Percentiles rank a stretch among this genome's conserved stretches.
These are phyloP conservation scores for Micrastur ruficollis DNA, from an alignment of 2,797 vertebrate species.

Conservation along the genomic window DNA sequence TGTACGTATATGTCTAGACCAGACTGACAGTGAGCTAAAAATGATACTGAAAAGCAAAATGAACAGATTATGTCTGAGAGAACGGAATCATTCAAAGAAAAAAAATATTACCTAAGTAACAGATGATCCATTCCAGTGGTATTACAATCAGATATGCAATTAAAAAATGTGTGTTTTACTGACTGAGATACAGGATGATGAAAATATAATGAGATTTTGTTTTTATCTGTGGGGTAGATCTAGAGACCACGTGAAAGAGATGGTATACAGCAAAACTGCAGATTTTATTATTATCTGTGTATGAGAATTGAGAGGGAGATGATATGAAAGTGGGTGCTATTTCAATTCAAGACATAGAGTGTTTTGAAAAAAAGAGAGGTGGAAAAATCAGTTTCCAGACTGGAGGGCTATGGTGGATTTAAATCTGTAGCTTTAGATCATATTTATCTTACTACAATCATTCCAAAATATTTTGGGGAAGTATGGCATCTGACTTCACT, in stretches of 20 bases:
- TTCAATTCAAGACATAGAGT: neutral
- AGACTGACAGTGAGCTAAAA: neutral
- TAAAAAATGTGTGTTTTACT: neutral
- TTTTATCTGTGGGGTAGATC: neutral
- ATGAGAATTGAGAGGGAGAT: neutral
- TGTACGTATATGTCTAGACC: neutral
- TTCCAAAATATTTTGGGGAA: neutral
- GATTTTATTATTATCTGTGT: neutral
- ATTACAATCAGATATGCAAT: neutral
- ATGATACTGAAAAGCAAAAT: neutral
- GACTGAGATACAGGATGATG: neutral
- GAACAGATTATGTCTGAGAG: neutral
- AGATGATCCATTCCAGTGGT: neutral
- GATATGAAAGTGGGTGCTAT: neutral
- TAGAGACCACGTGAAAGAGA: neutral
- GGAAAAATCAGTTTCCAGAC: neutral
- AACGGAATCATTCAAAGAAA: fast-evolving
- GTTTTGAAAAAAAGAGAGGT: neutral
- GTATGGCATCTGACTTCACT: neutral
- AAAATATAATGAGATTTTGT: neutral
- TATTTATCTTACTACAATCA: neutral
- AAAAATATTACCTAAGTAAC: neutral
- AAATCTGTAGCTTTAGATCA: neutral
- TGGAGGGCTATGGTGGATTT: neutral
- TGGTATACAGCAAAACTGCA: neutral